A percentile compares a stretch with the other conserved stretches of the same genome.
These are phyloP conservation scores for Scrobipalpa atriplicella DNA, from an alignment of 2,888 invertebrate genomes.

Conservation along the genomic window DNA sequence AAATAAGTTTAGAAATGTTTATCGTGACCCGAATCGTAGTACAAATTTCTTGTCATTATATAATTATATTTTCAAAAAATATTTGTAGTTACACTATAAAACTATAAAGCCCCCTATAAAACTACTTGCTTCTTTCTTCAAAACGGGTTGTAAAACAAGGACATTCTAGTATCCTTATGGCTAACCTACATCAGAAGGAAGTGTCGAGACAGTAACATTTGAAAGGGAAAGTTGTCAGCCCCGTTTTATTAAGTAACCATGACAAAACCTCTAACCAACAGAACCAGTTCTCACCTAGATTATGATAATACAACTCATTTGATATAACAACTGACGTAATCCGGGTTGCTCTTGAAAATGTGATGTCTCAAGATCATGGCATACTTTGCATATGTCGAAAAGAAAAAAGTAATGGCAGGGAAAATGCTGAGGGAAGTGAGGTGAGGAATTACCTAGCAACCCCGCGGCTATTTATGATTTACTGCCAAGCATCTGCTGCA, in stretches of 20 bases:
- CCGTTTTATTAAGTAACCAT: slow-evolving; percentile 17
- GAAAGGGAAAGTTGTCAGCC: slow-evolving; percentile 18
- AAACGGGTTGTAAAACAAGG: not conserved
- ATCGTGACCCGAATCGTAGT: no score
- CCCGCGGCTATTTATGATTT: no score
- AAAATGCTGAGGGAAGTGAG: no score
- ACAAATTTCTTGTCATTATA: no score
- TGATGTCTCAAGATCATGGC: slow-evolving; percentile 9
- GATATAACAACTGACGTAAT: not conserved
- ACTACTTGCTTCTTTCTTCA: not conserved
- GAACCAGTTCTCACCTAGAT: slow-evolving; percentile 4
- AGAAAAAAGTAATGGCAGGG: no score
- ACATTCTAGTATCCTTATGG: not conserved
- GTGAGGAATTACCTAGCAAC: no score
- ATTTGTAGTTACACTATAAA: no score
- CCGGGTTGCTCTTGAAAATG: not conserved
- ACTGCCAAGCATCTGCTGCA: no score
- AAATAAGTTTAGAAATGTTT: no score
- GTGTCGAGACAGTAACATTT: not conserved
- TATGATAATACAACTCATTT: not conserved
- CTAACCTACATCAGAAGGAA: not conserved
- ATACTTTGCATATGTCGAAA: not conserved
- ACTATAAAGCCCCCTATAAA: no score
- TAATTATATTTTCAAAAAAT: no score
- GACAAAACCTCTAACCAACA: not conserved